A percentile compares a stretch with the other conserved stretches of the same genome.
Conservation (phyloP, 2,113 vertebrate species). For the Craseonycteris thonglongyai region DNA sequence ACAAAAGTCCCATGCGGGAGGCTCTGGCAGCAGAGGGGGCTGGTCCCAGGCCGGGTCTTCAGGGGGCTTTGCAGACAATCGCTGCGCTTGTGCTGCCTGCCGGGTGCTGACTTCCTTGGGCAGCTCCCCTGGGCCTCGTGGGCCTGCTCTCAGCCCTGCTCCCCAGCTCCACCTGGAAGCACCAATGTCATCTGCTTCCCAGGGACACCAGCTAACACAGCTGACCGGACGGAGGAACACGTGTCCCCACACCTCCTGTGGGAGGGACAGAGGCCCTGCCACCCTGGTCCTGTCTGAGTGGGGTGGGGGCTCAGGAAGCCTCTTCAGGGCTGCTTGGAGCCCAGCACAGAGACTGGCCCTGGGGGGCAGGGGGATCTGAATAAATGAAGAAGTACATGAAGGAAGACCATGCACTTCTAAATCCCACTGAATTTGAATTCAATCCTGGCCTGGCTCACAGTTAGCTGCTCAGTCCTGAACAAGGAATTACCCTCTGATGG, state of each 20-base stretch:
- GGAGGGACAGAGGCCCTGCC: not conserved
- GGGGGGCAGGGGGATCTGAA: not conserved
- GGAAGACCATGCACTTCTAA: not conserved
- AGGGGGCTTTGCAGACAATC: not conserved
- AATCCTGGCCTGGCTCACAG: not conserved
- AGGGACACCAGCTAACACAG: slow-evolving; percentile 63
- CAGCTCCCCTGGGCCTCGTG: not conserved
- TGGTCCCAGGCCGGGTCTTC: not conserved
- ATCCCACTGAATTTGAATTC: not conserved
- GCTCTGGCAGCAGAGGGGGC: slow-evolving; percentile 27
- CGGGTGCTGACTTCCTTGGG: not conserved
- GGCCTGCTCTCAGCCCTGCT: not conserved
- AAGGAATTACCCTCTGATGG: not conserved
- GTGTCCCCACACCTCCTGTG: not conserved
- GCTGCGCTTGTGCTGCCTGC: not conserved
- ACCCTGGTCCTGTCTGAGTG: not conserved
- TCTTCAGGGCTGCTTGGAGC: not conserved
- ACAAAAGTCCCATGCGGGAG: not conserved
- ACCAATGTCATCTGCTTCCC: slow-evolving; percentile 31
- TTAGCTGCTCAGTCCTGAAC: not conserved
- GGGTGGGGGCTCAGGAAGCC: too few relatives aligned
- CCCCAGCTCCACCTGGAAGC: slow-evolving; percentile 67
- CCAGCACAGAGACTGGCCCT: not conserved
- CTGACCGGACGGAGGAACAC: not conserved
- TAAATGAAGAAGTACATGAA: not conserved